Evolutionary conservation across 2,113 vertebrate genomes (phyloP).

Genomic region (Agapornis roseicollis): DNA sequence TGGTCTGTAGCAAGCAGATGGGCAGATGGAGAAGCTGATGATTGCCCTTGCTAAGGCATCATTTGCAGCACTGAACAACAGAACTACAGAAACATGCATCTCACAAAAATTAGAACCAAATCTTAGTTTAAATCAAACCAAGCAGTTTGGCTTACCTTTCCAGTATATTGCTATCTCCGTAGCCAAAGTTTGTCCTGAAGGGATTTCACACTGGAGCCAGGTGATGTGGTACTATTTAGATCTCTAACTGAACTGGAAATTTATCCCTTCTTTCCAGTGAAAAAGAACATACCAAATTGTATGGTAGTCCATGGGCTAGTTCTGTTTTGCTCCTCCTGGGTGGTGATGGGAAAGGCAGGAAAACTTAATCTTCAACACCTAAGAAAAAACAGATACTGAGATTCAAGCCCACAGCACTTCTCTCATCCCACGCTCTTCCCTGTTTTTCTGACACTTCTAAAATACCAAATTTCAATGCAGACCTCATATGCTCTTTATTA

Average conservation of each 20-base stretch:
- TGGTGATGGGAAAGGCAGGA: neutral
- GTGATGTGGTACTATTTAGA: neutral
- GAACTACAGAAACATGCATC: neutral
- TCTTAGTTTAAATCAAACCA: neutral
- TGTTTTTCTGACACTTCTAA: slow-evolving; percentile 4
- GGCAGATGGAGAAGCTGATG: neutral
- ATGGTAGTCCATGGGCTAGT: neutral
- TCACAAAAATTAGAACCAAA: neutral
- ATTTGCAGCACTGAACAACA: neutral
- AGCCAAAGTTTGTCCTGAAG: neutral
- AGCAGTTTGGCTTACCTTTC: neutral
- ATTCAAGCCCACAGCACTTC: slow-evolving; percentile 36
- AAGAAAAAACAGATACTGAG: slow-evolving; percentile 19
- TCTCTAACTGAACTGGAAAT: neutral
- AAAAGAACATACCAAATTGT: neutral
- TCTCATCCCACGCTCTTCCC: slow-evolving; percentile 34
- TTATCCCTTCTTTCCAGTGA: neutral
- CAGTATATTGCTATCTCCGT: neutral
- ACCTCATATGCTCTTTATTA: neutral
- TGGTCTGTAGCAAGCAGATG: neutral
- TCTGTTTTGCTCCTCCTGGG: neutral
- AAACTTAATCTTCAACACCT: neutral
- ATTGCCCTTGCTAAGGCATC: neutral
- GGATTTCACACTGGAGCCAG: neutral
- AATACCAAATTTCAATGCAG: slow-evolving; percentile 30